Base-by-base conservation (phyloP, 2,113 vertebrate genomes). In the Alouatta palliata region DNA sequence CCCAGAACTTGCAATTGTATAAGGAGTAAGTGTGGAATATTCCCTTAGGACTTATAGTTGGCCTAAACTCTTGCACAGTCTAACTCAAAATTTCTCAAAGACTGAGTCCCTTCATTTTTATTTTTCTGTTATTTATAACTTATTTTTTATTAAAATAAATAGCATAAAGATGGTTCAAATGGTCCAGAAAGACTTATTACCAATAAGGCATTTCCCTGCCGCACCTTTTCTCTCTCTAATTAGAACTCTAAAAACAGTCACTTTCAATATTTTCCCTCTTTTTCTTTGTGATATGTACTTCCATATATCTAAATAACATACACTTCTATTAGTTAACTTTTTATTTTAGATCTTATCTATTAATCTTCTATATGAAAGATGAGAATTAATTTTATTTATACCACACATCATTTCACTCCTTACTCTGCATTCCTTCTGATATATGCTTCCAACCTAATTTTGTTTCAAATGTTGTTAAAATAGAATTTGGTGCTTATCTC, bases 1-100 rank as follows among this genome's bases (percentile, higher is more conserved):
- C n/a, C 9, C 8, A 37, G 13, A 35, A 20, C 11, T 64, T 6
- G 17, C 0, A 7, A 1, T 25, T 20, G 3, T 30, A 7, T 16
- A 47, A 68, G 25, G n/a, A 47, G 23, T 5, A 30, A 84, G 23
- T 37, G 2, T 4, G 43, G 27, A 43, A 20, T 11, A 40, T 21
- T 8, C 37, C 27, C 80, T 20, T 11, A 54, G 47, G 56, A 5
- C 3, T 9, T 47, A 45, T 17, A 54, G 37, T 45, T 83, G 54
- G 14, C 54, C 37, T 27, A 61, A 83, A 83, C 56, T 56, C 52
- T 14, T 14, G 3, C 21, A 47, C 35, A 56, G 14, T 37, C 25
- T 54, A 8, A 43, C 45, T 40, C 10, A 19, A 43, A 43, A 54
- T 32, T 23, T 40, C 6, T 66, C 32, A 9, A 10, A 77, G 3